These are phyloP conservation scores for Lontra canadensis DNA, from an alignment of 2,113 vertebrate genomes.

Conservation along the genomic window DNA sequence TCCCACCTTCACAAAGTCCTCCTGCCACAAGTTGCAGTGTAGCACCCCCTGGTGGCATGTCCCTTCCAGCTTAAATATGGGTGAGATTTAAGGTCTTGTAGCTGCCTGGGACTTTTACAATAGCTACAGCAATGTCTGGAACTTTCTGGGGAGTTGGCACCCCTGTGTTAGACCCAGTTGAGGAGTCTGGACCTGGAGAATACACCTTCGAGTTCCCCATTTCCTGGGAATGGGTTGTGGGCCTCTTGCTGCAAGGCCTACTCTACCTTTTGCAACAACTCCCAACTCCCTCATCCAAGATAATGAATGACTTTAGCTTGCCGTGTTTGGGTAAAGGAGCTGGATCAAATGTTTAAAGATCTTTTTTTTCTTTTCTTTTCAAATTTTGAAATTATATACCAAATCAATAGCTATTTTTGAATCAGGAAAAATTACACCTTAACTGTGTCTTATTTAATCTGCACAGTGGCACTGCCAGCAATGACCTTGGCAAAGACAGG, in stretches of 20 bases:
- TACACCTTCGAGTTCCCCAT: not conserved
- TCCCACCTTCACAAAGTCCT: not conserved
- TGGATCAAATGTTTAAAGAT: not conserved
- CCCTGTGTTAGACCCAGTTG: not conserved
- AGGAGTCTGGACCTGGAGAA: not conserved
- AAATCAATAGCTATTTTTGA: not conserved
- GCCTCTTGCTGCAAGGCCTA: not conserved
- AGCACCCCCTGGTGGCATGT: not conserved
- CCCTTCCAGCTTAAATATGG: not conserved
- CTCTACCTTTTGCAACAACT: not conserved
- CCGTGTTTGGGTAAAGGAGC: not conserved
- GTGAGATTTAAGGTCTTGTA: not conserved
- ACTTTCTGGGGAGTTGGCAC: not conserved
- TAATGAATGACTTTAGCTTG: not conserved
- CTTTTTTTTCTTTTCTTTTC: not conserved
- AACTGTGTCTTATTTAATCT: not conserved
- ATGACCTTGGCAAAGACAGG: conserved; percentile 16
- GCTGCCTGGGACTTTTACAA: not conserved
- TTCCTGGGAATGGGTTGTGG: not conserved
- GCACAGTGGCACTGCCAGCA: not conserved
- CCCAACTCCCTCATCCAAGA: not conserved
- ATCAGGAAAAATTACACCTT: not conserved
- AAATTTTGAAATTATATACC: not conserved
- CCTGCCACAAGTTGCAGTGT: not conserved
- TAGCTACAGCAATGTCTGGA: not conserved